Conservation (phyloP, 2,888 invertebrate genomes). For the Hypsopygia costalis region DNA sequence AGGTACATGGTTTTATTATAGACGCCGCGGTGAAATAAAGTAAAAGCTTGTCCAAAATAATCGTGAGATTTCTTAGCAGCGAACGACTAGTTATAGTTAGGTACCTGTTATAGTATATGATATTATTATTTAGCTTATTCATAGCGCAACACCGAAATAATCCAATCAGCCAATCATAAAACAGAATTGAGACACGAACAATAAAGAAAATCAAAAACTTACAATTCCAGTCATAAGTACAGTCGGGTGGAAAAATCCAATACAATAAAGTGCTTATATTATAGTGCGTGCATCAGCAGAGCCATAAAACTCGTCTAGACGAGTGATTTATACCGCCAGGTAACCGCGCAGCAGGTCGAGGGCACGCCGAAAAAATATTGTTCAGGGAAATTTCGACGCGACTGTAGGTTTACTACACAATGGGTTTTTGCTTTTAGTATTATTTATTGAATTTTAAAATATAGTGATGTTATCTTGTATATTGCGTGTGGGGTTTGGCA, state of each 20-base stretch:
- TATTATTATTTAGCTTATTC: too few species aligned
- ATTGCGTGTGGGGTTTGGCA: too few species aligned
- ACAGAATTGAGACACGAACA: neutral
- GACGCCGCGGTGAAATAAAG: too few species aligned
- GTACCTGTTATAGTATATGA: too few species aligned
- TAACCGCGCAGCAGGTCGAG: neutral
- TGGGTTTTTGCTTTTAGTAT: slow-evolving; percentile 5
- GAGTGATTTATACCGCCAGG: slow-evolving; percentile 37
- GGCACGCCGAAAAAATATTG: slow-evolving; percentile 5
- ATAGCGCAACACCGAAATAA: too few species aligned
- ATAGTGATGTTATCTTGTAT: too few species aligned
- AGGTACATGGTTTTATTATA: too few species aligned
- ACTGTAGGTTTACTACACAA: too few species aligned
- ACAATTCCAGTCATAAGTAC: slow-evolving; percentile 19
- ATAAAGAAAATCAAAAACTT: slow-evolving; percentile 15
- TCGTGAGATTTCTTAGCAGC: too few species aligned
- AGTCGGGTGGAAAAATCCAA: slow-evolving; percentile 30
- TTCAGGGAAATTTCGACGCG: slow-evolving; percentile 5
- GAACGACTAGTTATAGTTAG: too few species aligned
- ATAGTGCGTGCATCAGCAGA: slow-evolving; percentile 39
- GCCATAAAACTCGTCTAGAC: slow-evolving; percentile 51
- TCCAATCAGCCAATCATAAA: neutral
- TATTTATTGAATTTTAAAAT: slow-evolving; percentile 1
- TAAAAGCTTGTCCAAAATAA: too few species aligned
- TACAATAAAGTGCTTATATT: slow-evolving; percentile 42